These are phyloP conservation scores for Scelioninae gen. 1 DNA, from an alignment of 2,888 invertebrate species.

Conservation along the genomic window DNA sequence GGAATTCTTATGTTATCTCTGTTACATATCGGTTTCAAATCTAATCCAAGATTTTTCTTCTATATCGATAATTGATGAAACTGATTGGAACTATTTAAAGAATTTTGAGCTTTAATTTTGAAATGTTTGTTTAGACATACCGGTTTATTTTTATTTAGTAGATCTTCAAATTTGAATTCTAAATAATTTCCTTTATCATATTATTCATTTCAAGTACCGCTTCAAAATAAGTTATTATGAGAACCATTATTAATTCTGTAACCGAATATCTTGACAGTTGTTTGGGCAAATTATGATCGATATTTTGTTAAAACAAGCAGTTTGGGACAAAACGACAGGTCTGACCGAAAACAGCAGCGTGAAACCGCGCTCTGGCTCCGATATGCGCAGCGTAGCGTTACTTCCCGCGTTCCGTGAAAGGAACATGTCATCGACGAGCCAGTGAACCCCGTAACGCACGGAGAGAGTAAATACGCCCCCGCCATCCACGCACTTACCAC, in stretches of 20 bases:
- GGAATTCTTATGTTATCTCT: neutral
- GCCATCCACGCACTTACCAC: slow-evolving; percentile 73
- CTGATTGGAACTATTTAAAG: no score
- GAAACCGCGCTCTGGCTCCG: slow-evolving; percentile 23
- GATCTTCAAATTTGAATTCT: no score
- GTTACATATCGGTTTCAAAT: neutral
- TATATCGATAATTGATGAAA: no score
- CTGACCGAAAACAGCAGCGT: slow-evolving; percentile 2
- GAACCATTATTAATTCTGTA: no score
- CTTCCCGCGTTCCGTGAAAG: slow-evolving; percentile 46
- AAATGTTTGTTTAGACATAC: no score
- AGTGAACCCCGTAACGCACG: slow-evolving; percentile 69
- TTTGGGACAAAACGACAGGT: neutral
- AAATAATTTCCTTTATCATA: no score
- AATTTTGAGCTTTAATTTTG: no score
- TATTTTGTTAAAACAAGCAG: neutral
- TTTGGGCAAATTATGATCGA: no score
- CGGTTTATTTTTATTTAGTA: no score
- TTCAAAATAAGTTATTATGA: no score
- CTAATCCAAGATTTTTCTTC: neutral
- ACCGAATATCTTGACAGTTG: no score
- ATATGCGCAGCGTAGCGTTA: slow-evolving; percentile 41
- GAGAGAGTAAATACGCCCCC: slow-evolving; percentile 72
- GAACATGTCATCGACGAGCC: slow-evolving; percentile 69
- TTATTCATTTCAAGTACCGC: no score